phyloP scores from a whole-genome alignment of 2,888 invertebrate genomes.

The Quadroppia sp. region DNA sequence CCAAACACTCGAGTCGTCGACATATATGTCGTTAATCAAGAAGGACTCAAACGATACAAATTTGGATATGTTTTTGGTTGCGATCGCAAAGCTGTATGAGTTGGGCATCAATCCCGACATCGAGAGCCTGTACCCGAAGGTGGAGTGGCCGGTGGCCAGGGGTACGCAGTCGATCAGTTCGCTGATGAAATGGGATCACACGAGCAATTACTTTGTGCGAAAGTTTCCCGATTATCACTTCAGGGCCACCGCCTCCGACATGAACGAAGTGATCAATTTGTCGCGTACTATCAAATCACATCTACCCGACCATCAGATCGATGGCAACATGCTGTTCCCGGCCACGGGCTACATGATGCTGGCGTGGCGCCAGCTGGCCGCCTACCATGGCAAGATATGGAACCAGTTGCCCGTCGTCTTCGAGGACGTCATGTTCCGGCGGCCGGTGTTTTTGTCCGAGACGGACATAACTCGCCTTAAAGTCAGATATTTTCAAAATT shows the following conservation, averaged over 20 bases:
- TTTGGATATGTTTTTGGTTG: conserved; percentile 60
- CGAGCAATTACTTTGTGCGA: conserved; percentile 53
- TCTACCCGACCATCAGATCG: conserved; percentile 65
- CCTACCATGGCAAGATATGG: not conserved
- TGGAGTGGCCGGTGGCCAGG: conserved; percentile 71
- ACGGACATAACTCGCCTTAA: conserved; percentile 8
- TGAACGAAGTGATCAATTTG: conserved; percentile 56
- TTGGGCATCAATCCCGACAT: conserved; percentile 74
- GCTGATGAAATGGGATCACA: conserved; percentile 84
- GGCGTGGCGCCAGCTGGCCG: conserved; percentile 72
- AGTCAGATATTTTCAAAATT: conserved; percentile 14
- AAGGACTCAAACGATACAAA: conserved; percentile 4
- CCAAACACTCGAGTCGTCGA: not conserved
- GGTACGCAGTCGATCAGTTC: conserved; percentile 87
- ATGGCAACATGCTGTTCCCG: conserved; percentile 57
- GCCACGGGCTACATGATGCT: conserved; percentile 59
- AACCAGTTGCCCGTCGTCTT: conserved; percentile 29
- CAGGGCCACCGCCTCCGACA: conserved; percentile 54
- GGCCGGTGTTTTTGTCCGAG: conserved; percentile 21
- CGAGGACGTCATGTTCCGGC: conserved; percentile 32
- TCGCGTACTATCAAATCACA: conserved; percentile 55
- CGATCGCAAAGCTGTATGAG: conserved; percentile 72
- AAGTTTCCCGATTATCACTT: conserved; percentile 44
- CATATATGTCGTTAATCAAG: conserved; percentile 76
- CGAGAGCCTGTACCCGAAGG: conserved; percentile 63